A percentile compares a stretch with the other conserved stretches of the same genome.
phyloP scores from a whole-genome alignment of 2,888 invertebrate genomes.

The Hydrotaea cyrtoneurina region DNA sequence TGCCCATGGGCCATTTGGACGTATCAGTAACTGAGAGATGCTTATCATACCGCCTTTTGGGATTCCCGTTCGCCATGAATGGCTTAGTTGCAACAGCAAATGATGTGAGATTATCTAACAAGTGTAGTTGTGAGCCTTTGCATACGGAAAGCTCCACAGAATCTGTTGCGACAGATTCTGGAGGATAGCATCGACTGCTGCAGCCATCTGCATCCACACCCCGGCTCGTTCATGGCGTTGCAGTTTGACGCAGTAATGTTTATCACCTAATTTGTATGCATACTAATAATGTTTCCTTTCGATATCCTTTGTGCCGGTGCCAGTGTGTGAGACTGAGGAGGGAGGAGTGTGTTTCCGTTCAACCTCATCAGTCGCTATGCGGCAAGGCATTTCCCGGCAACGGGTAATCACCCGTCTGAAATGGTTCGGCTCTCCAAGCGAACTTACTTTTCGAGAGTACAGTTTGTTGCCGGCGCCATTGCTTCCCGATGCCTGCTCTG shows the following conservation, averaged over 20 bases:
- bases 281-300: conserved; percentile 63
- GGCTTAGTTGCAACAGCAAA: background rate
- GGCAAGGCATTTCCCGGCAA: background rate
- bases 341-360: conserved; percentile 1
- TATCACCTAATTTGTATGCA: conserved; percentile 64
- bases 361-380: conserved; percentile 26
- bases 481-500: background rate
- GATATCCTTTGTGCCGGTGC: background rate
- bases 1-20: too few relatives aligned
- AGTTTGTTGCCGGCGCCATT: conserved; percentile 14
- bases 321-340: background rate
- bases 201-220: background rate
- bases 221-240: background rate
- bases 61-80: background rate
- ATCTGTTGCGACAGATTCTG: background rate
- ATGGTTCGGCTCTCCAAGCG: conserved; percentile 12
- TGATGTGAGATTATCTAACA: conserved; percentile 26
- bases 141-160: conserved; percentile 8
- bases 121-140: conserved; percentile 12
- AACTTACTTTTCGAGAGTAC: background rate
- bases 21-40: too few relatives aligned
- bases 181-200: background rate
- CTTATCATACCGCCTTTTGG: background rate
- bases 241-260: conserved; percentile 65
- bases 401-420: background rate